phyloP scores from a whole-genome alignment of 23 tunicate species.

The Diplosoma virens region DNA sequence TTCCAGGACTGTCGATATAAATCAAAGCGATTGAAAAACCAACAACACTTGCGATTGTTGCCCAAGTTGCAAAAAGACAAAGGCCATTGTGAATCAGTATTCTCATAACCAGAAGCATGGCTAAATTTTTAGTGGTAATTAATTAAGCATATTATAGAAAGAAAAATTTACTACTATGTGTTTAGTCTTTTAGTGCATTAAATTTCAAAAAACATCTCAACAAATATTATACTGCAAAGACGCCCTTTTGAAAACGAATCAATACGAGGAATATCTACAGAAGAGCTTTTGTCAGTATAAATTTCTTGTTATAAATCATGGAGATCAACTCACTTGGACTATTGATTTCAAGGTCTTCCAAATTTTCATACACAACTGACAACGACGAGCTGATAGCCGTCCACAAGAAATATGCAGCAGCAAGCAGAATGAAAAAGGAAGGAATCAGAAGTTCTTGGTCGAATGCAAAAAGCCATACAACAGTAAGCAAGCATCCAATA shows the following conservation, averaged over 20 bases:
- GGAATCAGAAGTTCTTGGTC: slow-evolving; percentile 13
- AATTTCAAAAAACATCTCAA: too few species aligned
- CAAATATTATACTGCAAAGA: too few species aligned
- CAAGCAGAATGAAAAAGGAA: slow-evolving; percentile 3
- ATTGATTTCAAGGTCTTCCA: background rate
- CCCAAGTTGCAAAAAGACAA: slow-evolving; percentile 23
- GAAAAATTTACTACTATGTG: too few species aligned
- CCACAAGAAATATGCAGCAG: background rate
- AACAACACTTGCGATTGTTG: background rate
- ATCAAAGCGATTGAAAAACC: slow-evolving; percentile 4
- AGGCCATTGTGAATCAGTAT: slow-evolving; percentile 31
- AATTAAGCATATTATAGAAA: too few species aligned
- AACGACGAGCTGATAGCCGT: background rate
- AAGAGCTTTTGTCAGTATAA: too few species aligned
- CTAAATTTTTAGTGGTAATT: too few species aligned
- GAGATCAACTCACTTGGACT: slow-evolving; percentile 10
- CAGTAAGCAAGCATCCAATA: slow-evolving; percentile 9
- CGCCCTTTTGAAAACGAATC: too few species aligned
- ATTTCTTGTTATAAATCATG: too few species aligned
- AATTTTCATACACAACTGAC: slow-evolving; percentile 17
- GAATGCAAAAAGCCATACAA: slow-evolving; percentile 24
- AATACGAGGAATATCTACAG: too few species aligned
- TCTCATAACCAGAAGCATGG: slow-evolving; percentile 21
- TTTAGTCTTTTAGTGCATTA: too few species aligned
- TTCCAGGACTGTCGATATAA: slow-evolving; percentile 19